phyloP scores from a whole-genome alignment of 2,797 vertebrate genomes.

The Salmo trutta region DNA sequence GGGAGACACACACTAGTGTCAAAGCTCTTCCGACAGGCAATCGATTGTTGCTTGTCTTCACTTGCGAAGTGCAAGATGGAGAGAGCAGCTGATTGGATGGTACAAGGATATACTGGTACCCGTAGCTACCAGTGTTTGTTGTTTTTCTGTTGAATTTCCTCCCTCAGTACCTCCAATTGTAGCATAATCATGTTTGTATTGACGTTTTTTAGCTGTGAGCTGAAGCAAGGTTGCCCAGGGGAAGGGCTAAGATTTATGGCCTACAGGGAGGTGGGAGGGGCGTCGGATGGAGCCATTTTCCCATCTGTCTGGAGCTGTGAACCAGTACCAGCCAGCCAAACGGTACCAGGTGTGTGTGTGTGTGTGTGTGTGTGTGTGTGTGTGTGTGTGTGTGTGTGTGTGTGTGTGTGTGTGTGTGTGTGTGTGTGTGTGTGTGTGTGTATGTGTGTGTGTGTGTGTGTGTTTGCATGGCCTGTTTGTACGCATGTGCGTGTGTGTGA shows the following conservation, averaged over 20 bases:
- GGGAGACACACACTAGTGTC: neutral
- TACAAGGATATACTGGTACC: neutral
- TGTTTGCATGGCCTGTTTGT: neutral
- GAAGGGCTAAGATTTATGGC: slow-evolving; percentile 22
- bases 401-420: neutral
- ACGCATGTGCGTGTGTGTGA: neutral
- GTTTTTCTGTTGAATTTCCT: neutral
- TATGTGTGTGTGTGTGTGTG: neutral
- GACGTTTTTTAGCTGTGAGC: slow-evolving; percentile 17
- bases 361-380: neutral
- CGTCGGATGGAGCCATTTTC: slow-evolving; percentile 17
- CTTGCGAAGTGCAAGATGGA: neutral
- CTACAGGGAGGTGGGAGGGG: neutral
- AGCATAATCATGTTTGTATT: slow-evolving; percentile 22
- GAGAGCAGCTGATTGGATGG: neutral
- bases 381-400: neutral
- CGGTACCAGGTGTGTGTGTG: slow-evolving; percentile 6
- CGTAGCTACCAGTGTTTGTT: slow-evolving; percentile 3
- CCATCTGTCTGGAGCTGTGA: slow-evolving; percentile 23
- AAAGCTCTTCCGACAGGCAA: neutral
- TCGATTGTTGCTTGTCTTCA: neutral
- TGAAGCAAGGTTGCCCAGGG: slow-evolving; percentile 11
- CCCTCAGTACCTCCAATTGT: slow-evolving; percentile 4
- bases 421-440: neutral
- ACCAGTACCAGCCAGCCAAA: slow-evolving; percentile 5